Base-by-base conservation (phyloP, 1,140 invertebrate genomes). In the Drosophila bifasciata region DNA sequence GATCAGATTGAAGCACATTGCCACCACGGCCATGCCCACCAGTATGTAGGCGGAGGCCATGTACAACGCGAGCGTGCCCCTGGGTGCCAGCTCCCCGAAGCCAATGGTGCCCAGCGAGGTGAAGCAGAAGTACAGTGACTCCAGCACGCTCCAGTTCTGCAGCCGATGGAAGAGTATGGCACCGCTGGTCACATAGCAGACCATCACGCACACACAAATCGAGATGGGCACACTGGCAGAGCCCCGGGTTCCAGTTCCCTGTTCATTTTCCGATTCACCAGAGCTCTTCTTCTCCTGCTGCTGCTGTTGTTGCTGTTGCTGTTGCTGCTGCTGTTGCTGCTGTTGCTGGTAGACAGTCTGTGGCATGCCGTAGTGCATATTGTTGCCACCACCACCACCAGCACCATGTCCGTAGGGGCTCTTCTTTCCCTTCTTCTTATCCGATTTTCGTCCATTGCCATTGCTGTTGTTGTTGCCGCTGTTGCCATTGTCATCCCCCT, bases 1-100 rank as follows among this genome's bases (percentile, higher is more conserved):
- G 64, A 99, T 97, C 45, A 99, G 93, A 91, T 97, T 98, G 92
- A 98, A 99, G 92, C 97, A 98, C 96, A 99, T 99, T 15, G 98
- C 98, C 62, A 99, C 95, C 53, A 99, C 93, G 5, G 98, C 97
- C 94, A 99, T 97, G 15, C 98, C 98, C 43, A 98, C 94, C 23
- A 99, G 93, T 46, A 99, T 96, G 91, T 99, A 99, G 48, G 94
- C 94, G 77, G 93, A 95, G 85, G 93, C 94, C 13, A 95, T 95
- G 51, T 96, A 94, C 67, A 95, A 92, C 5, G 94, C 96, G 8
- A 91, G 4, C 0, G 77, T 67, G 6, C 88, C 89, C 60, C 94
- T 92, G 49, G 97, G 94, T 74, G 95, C 93, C 71, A 98, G 92
- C 79, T 98, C 96, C 4, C 97, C 97, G 79, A 98, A 98, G 0